phyloP scores from a whole-genome alignment of 2,888 invertebrate genomes.

The Philaethria dido region DNA sequence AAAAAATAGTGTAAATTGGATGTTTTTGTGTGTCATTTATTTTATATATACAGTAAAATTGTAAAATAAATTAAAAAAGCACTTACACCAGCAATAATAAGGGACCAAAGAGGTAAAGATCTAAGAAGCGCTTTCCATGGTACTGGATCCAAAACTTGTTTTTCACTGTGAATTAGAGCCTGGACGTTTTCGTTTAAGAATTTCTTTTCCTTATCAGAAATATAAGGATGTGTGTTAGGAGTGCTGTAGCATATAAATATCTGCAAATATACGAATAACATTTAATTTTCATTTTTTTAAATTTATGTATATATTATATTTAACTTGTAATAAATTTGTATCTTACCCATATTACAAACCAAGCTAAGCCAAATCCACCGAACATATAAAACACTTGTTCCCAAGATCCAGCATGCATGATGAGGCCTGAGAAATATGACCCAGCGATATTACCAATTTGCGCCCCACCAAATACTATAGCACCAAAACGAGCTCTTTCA shows the following conservation, averaged over 20 bases:
- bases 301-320: background rate
- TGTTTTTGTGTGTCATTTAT: background rate
- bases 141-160: constrained; percentile 80
- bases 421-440: constrained; percentile 77
- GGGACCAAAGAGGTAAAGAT: constrained; percentile 87
- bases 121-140: constrained; percentile 88
- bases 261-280: constrained; percentile 54
- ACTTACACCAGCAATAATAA: constrained; percentile 88
- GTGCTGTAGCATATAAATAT: constrained; percentile 76
- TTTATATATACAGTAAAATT: background rate
- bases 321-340: too few species aligned
- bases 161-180: constrained; percentile 69
- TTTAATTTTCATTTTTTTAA: background rate
- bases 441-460: constrained; percentile 83
- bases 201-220: constrained; percentile 79
- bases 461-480: constrained; percentile 85
- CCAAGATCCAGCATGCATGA: constrained; percentile 81
- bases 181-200: constrained; percentile 84
- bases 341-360: constrained; percentile 79
- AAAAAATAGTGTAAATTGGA: too few species aligned
- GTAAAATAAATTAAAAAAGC: background rate
- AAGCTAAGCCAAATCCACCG: constrained; percentile 77
- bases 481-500: constrained; percentile 83
- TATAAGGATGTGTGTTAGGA: constrained; percentile 81
- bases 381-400: constrained; percentile 85